phyloP scores from a whole-genome alignment of 2,797 vertebrate species.

The Cuculus canorus region DNA sequence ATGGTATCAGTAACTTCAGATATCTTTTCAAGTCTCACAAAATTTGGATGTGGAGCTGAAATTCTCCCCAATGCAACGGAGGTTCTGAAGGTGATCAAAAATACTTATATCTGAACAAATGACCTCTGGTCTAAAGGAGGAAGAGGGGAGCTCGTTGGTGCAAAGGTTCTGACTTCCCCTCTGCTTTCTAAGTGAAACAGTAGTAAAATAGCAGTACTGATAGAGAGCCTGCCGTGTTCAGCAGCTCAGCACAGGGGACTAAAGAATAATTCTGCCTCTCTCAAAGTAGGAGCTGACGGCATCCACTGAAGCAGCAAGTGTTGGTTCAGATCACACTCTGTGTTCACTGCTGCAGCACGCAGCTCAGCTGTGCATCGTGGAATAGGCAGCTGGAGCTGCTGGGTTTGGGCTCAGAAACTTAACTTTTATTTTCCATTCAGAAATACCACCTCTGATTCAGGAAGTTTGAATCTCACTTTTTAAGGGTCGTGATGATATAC shows the following conservation, averaged over 20 bases:
- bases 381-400: background rate
- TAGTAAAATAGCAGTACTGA: background rate
- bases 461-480: background rate
- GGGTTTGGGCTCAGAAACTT: background rate
- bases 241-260: background rate
- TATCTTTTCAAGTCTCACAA: background rate
- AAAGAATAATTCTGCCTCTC: background rate
- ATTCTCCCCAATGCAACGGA: background rate
- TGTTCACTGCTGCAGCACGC: rapidly evolving
- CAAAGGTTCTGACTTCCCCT: background rate
- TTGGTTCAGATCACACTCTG: rapidly evolving
- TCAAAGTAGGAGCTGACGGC: background rate
- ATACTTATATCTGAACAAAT: background rate
- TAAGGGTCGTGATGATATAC: rapidly evolving
- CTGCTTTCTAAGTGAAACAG: background rate
- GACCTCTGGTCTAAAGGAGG: background rate
- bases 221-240: background rate
- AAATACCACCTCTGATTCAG: background rate
- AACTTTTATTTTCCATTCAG: background rate
- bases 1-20: background rate
- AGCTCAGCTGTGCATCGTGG: background rate
- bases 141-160: background rate
- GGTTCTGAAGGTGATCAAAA: background rate
- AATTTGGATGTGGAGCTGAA: background rate
- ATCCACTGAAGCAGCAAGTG: too few species aligned